Base-by-base conservation (phyloP, 2,888 invertebrate species). In the Tetanocera ferruginea region DNA sequence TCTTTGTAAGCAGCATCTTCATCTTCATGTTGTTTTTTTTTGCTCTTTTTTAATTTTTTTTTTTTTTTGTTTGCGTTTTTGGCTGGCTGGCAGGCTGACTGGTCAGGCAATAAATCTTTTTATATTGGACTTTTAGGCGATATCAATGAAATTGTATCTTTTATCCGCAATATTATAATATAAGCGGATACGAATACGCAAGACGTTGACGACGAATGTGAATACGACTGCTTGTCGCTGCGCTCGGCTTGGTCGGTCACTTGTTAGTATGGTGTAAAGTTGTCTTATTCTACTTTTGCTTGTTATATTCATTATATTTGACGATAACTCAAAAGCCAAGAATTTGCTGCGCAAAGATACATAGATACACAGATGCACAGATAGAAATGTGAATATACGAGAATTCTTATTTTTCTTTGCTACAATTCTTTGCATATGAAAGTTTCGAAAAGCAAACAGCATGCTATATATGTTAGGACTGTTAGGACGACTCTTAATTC, bases 141-240 rank as follows among this genome's bases (percentile, higher is more conserved):
- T 89, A 88, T 88, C 88, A 89, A 87, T 87, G 88, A 88, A 89
- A 88, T 86, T 87, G 86, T 88, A 88, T 89, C 87, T 88, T 85
- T 88, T 87, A 87, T 88, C 88, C 88, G 87, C 87, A 88, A 87
- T 87, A 87, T 88, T 85, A 85, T 88, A 88, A 88, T 88, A 60
- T 49, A 70, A 64, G 88, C 85, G 86, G 82, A 84, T 85, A 79
- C 84, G 85, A 83, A 83, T 80, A 82, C 77, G 71, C 23, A 73
- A 49, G 73, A 25, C 9, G 43, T 37, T 57, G 70, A 51, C 9
- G 43, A 55, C 67, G 70, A 51, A 49, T 69, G 49, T 51, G 69
- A 69, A 28, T 23, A 51, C 14, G 51, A 28, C 43, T 66, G 64
- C 64, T 66, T 66, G 64, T 34, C 64, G 64, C 28, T 60, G 37